These are phyloP conservation scores for Agrochola circellaris DNA, from an alignment of 2,888 invertebrate species.

Conservation along the genomic window DNA sequence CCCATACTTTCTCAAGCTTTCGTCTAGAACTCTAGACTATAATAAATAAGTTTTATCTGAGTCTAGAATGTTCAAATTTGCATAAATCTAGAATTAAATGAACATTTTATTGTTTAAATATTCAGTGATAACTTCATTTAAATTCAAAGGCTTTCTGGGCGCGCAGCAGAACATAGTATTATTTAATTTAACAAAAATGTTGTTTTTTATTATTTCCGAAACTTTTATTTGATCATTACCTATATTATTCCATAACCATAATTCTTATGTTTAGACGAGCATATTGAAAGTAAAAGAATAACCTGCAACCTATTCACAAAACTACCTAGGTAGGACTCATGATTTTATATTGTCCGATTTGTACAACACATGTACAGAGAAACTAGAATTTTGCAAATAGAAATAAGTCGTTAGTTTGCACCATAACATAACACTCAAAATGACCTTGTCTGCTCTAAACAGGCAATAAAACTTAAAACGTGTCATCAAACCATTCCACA, in stretches of 20 bases:
- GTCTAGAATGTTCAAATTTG: constrained; percentile 20
- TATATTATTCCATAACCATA: constrained; percentile 3
- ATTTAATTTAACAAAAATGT: constrained; percentile 4
- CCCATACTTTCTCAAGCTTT: constrained; percentile 51
- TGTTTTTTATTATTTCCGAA: background rate
- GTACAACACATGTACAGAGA: background rate
- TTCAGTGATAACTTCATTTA: constrained; percentile 1
- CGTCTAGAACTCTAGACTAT: background rate
- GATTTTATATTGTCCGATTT: background rate
- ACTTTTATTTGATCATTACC: background rate
- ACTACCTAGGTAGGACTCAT: background rate
- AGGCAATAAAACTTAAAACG: constrained; percentile 7
- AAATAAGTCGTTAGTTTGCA: constrained; percentile 11
- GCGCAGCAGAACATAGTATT: background rate
- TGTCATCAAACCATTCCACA: constrained; percentile 23
- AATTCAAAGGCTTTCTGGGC: background rate
- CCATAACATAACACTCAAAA: constrained; percentile 8
- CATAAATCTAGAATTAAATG: background rate
- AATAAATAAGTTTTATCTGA: constrained; percentile 12
- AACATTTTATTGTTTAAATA: constrained; percentile 11
- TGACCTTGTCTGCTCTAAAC: background rate
- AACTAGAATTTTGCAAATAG: background rate
- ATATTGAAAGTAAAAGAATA: background rate
- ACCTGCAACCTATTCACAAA: background rate
- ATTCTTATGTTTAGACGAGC: constrained; percentile 2